Conservation (phyloP, 53 echinoderm and acorn worm genomes). For the Antedon mediterranea region DNA sequence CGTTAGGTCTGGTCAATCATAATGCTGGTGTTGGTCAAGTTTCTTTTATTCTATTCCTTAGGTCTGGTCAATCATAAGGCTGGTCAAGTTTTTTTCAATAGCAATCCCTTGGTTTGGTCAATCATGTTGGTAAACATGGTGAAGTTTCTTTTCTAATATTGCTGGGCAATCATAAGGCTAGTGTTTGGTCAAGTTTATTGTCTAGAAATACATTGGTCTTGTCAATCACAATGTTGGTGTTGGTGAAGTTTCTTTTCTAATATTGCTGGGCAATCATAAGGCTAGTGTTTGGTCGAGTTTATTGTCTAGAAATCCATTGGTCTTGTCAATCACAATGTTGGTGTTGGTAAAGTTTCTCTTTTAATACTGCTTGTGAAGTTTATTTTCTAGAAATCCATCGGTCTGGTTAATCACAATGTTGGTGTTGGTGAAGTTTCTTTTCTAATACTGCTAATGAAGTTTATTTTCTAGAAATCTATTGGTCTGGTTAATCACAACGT, state of each 20-base stretch:
- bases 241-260: too few species aligned
- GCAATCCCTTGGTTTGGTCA: conserved; percentile 73
- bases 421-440: background rate
- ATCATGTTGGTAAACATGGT: too few species aligned
- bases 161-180: too few species aligned
- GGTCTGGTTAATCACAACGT: too few species aligned
- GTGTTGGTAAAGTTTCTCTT: conserved; percentile 42
- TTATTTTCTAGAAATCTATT: conserved; percentile 83
- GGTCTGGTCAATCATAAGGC: too few species aligned
- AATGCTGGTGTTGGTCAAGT: too few species aligned
- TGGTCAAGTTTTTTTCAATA: conserved; percentile 81
- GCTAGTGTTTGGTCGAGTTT: background rate
- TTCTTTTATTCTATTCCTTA: too few species aligned
- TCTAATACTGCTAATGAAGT: conserved; percentile 2
- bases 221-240: too few species aligned
- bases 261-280: too few species aligned
- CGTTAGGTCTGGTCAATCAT: too few species aligned
- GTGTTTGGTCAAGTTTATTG: conserved; percentile 1
- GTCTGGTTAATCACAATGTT: too few species aligned
- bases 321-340: conserved; percentile 3
- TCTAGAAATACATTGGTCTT: conserved; percentile 46
- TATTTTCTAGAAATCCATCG: conserved; percentile 46
- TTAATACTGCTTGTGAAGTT: background rate
- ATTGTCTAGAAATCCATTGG: background rate
- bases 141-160: conserved; percentile 27